These are phyloP conservation scores for Cantharis nigra DNA, from an alignment of 2,888 invertebrate genomes.

Conservation along the genomic window DNA sequence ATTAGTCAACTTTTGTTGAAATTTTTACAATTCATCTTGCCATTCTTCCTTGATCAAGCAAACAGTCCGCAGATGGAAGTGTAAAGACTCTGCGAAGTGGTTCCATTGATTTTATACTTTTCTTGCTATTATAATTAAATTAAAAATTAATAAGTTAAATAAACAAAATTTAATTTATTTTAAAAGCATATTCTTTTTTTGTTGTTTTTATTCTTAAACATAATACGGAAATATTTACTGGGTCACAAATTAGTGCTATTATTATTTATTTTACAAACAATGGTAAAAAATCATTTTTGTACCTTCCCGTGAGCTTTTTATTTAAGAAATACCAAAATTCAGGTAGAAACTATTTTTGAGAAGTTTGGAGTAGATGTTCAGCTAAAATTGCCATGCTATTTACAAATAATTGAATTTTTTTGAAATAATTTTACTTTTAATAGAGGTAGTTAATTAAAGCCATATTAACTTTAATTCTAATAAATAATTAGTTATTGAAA, in stretches of 20 bases:
- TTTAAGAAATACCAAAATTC: neutral
- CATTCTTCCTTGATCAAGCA: neutral
- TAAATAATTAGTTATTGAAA: neutral
- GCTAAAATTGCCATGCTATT: neutral
- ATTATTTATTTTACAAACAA: too few species aligned
- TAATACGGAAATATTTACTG: neutral
- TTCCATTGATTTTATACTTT: neutral
- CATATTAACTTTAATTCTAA: neutral
- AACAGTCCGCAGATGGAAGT: neutral
- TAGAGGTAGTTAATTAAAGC: neutral
- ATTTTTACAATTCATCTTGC: neutral
- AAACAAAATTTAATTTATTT: too few species aligned
- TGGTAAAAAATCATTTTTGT: neutral
- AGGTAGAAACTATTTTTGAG: neutral
- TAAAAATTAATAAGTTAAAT: neutral
- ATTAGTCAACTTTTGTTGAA: too few species aligned
- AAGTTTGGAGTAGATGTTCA: neutral
- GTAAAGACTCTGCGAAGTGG: neutral
- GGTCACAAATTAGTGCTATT: neutral
- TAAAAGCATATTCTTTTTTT: neutral
- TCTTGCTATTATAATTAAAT: too few species aligned
- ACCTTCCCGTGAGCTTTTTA: neutral
- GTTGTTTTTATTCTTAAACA: neutral
- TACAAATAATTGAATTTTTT: neutral
- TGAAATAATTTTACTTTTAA: neutral